These are phyloP conservation scores for Emesis furor DNA, from an alignment of 2,888 invertebrate species.

Conservation along the genomic window DNA sequence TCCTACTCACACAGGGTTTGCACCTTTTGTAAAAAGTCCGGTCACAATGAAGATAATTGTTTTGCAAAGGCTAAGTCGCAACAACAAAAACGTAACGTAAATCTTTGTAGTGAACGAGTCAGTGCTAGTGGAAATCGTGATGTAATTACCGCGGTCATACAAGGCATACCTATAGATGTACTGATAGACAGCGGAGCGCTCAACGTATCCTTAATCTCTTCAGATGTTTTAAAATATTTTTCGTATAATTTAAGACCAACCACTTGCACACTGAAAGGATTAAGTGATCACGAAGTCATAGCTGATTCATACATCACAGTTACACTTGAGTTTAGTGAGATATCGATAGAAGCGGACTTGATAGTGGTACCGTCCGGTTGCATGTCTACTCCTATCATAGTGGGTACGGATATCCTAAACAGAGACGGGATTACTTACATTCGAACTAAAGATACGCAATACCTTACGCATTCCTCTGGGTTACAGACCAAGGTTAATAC, in stretches of 20 bases:
- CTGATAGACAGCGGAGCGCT: constrained; percentile 68
- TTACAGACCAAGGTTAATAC: not conserved
- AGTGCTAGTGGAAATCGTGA: not conserved
- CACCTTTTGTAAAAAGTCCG: constrained; percentile 31
- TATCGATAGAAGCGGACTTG: constrained; percentile 19
- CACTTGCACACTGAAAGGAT: constrained; percentile 42
- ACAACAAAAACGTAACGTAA: not conserved
- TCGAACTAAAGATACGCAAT: constrained; percentile 14
- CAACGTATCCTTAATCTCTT: constrained; percentile 62
- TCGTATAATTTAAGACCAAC: constrained; percentile 29
- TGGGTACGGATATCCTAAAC: constrained; percentile 14
- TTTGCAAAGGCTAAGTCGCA: constrained; percentile 23
- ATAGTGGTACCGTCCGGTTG: not conserved
- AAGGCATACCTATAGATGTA: constrained; percentile 56
- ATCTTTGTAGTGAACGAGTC: not conserved
- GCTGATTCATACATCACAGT: constrained; percentile 42
- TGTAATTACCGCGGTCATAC: constrained; percentile 29
- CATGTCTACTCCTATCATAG: constrained; percentile 21
- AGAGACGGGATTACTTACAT: constrained; percentile 13
- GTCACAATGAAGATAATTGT: constrained; percentile 24
- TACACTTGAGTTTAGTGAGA: constrained; percentile 43
- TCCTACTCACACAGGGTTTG: not conserved
- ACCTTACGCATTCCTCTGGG: not conserved
- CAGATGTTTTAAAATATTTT: constrained; percentile 47
- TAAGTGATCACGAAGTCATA: constrained; percentile 35